A percentile compares a stretch with the other conserved stretches of the same genome.
Conservation (phyloP, 1,140 invertebrate genomes). For the Drosophila tsacasi region DNA sequence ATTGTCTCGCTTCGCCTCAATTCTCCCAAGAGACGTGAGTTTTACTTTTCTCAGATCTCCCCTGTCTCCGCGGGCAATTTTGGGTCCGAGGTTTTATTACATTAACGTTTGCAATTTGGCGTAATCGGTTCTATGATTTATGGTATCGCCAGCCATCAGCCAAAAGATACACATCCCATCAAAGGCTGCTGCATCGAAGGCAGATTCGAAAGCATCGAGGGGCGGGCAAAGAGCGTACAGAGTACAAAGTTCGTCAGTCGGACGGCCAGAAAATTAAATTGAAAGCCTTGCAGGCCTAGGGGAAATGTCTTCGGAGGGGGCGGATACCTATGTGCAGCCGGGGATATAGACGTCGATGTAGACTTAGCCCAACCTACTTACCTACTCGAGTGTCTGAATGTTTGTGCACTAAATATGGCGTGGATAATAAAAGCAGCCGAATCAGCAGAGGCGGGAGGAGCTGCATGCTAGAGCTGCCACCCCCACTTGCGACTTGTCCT, state of each 20-base stretch:
- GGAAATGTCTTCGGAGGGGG: neutral
- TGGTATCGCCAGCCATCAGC: slow-evolving; percentile 49
- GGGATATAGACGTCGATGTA: slow-evolving; percentile 26
- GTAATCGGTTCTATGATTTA: slow-evolving; percentile 53
- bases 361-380: slow-evolving; percentile 73
- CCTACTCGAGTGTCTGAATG: slow-evolving; percentile 80
- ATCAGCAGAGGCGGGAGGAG: slow-evolving; percentile 34
- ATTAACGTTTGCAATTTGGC: slow-evolving; percentile 60
- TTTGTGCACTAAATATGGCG: slow-evolving; percentile 79
- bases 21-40: slow-evolving; percentile 53
- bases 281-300: slow-evolving; percentile 58
- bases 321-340: neutral
- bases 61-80: slow-evolving; percentile 30
- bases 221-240: slow-evolving; percentile 46
- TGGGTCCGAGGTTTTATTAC: slow-evolving; percentile 47
- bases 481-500: slow-evolving; percentile 34
- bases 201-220: slow-evolving; percentile 49
- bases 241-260: slow-evolving; percentile 67
- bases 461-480: slow-evolving; percentile 45
- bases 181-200: slow-evolving; percentile 34
- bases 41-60: slow-evolving; percentile 51
- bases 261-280: slow-evolving; percentile 74
- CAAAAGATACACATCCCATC: slow-evolving; percentile 36
- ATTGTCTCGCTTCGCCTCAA: slow-evolving; percentile 45
- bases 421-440: slow-evolving; percentile 73